These are phyloP conservation scores for Toxotes lorentzi DNA, from an alignment of 2,797 vertebrate species.

Conservation along the genomic window DNA sequence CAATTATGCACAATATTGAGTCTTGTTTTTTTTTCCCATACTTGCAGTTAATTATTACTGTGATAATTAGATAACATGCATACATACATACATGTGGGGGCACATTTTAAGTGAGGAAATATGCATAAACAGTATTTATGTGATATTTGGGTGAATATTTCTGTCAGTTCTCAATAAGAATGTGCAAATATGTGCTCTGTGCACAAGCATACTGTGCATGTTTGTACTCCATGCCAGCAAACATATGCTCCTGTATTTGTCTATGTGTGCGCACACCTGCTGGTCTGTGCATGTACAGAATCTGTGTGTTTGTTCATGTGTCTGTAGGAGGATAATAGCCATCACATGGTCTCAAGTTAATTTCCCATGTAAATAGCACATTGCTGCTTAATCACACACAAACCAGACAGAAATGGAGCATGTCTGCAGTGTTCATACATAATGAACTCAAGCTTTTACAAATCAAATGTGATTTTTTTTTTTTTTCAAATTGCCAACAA, in stretches of 20 bases:
- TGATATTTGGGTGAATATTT: constrained; percentile 55
- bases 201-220: constrained; percentile 54
- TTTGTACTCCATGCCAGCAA: constrained; percentile 66
- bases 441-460: constrained; percentile 63
- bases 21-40: constrained; percentile 4
- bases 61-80: constrained; percentile 38
- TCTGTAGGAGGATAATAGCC: constrained; percentile 87
- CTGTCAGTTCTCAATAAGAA: constrained; percentile 67
- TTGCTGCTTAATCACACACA: constrained; percentile 93
- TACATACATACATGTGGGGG: constrained; percentile 16
- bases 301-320: constrained; percentile 79
- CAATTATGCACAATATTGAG: constrained; percentile 13
- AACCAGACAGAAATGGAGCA: constrained; percentile 63
- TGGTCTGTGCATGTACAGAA: constrained; percentile 56
- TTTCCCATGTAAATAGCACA: constrained; percentile 98
- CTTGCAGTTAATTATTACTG: constrained; percentile 21
- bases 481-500: constrained; percentile 43
- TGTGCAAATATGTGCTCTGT: constrained; percentile 69
- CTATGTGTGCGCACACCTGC: constrained; percentile 49
- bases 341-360: constrained; percentile 93
- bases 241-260: constrained; percentile 71
- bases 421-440: constrained; percentile 84
- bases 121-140: constrained; percentile 56
- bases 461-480: constrained; percentile 50
- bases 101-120: constrained; percentile 35